phyloP scores from a whole-genome alignment of 2,888 invertebrate genomes.

The Mythimna vitellina region DNA sequence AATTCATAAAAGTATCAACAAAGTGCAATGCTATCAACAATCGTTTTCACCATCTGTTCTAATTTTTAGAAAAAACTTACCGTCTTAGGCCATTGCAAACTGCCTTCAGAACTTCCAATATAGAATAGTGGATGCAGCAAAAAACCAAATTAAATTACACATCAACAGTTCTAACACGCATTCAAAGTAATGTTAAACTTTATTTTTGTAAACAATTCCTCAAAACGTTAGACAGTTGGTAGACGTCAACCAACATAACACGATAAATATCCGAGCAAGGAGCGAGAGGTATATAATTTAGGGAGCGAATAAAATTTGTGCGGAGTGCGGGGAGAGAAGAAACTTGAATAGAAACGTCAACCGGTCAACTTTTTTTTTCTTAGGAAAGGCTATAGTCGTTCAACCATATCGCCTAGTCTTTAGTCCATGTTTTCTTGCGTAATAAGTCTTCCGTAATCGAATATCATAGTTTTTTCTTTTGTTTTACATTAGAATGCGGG shows the following conservation, averaged over 20 bases:
- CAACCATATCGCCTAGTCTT: too few species aligned
- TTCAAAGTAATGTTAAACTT: conserved; percentile 27
- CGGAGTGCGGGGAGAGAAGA: background rate
- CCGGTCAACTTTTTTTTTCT: too few species aligned
- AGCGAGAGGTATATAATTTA: too few species aligned
- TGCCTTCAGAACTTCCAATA: conserved; percentile 3
- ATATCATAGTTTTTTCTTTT: too few species aligned
- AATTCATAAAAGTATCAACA: conserved; percentile 16
- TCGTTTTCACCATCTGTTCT: conserved; percentile 45
- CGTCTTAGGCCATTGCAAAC: conserved; percentile 33
- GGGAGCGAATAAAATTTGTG: background rate
- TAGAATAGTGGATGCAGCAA: background rate
- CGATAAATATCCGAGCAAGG: conserved; percentile 1
- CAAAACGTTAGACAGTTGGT: conserved; percentile 7
- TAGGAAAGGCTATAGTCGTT: too few species aligned
- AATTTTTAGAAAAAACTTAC: conserved; percentile 42
- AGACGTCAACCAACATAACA: conserved; percentile 1
- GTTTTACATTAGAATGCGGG: too few species aligned
- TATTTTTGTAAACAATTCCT: conserved; percentile 55
- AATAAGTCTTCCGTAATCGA: too few species aligned
- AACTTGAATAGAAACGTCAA: too few species aligned
- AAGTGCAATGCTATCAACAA: conserved; percentile 30
- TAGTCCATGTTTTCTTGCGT: too few species aligned
- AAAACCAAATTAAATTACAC: conserved; percentile 13
- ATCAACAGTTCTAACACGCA: conserved; percentile 3